Base-by-base conservation (phyloP, 2,888 invertebrate species). In the Eustalomyia histrio region DNA sequence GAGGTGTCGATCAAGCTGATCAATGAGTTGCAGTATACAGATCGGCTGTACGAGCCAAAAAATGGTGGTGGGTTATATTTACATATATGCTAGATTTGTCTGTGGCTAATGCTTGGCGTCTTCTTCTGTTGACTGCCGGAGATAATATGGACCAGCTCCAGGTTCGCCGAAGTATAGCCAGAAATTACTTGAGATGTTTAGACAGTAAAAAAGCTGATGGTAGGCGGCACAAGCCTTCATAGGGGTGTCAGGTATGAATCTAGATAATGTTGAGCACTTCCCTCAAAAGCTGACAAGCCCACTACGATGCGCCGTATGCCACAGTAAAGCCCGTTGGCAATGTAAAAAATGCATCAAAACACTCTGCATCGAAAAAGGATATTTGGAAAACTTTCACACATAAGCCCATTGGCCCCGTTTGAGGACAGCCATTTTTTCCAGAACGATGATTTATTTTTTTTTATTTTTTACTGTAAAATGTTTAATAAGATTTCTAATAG, bases 311-410 rank as follows among this genome's bases (percentile, higher is more conserved):
- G 4, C 35, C 8, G 4, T 39, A 39, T 60, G 60, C 60, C 58
- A 58, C 14, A 39, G 9, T 1, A 39, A 43, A 61, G 43, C 43
- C 14, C 21, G 8, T 61, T 61, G 61, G 61, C 43, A 61, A 61
- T 61, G 61, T 24, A 43, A 61, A 24, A 61, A 61, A 61, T 24
- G 43, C 43, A 61, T 21, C n/a, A 61, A 43, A 60, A 18, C 39
- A 9, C 39, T 39, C 12, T 60, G 39, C 43, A 43, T 61, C 2
- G 61, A 61, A 43, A 43, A 21, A 12, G 35, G 21, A 6, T 43
- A 17, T 43, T 61, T 61, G 39, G n/a, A 61, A 61, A 61, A 61
- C 12, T 39, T 17, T 35, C 43, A 61, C 61, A 61, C 12, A 47
- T 43, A 35, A 61, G 61, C 61, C 43, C 14, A 61, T 47, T 43